These are phyloP conservation scores for Canis aureus DNA, from an alignment of 2,113 vertebrate genomes.

Conservation along the genomic window DNA sequence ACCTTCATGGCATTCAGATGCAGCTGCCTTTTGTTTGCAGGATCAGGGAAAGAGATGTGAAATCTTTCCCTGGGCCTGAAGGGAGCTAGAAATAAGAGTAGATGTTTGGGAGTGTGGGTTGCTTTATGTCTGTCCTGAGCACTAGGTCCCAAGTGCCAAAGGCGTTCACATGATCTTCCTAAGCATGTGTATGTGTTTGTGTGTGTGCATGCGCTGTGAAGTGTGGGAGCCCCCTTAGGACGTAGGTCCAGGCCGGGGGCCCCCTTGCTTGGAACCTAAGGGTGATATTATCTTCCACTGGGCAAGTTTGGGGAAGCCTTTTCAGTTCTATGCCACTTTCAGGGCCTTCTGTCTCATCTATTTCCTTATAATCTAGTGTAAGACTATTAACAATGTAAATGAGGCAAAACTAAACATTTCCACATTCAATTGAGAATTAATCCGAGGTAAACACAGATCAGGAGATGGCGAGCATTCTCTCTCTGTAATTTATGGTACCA, in stretches of 20 bases:
- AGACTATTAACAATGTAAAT: conserved; percentile 78
- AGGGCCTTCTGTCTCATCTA: conserved; percentile 22
- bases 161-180: background rate
- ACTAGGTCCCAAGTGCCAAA: background rate
- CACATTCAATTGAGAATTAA: conserved; percentile 73
- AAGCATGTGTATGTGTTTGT: background rate
- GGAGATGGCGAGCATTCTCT: conserved; percentile 9
- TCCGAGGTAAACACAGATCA: conserved; percentile 75
- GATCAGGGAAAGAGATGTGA: background rate
- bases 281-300: background rate
- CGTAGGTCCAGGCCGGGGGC: background rate
- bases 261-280: background rate
- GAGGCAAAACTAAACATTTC: conserved; percentile 78
- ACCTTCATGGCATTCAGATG: background rate
- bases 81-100: background rate
- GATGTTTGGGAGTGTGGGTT: background rate
- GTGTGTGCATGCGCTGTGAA: background rate
- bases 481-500: conserved; percentile 21
- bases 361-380: conserved; percentile 66
- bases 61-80: background rate
- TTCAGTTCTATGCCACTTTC: background rate
- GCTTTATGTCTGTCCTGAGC: background rate
- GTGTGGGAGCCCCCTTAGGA: background rate
- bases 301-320: background rate
- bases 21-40: background rate